Conservation (phyloP, 2,797 vertebrate genomes). For the Siniperca obscura region DNA sequence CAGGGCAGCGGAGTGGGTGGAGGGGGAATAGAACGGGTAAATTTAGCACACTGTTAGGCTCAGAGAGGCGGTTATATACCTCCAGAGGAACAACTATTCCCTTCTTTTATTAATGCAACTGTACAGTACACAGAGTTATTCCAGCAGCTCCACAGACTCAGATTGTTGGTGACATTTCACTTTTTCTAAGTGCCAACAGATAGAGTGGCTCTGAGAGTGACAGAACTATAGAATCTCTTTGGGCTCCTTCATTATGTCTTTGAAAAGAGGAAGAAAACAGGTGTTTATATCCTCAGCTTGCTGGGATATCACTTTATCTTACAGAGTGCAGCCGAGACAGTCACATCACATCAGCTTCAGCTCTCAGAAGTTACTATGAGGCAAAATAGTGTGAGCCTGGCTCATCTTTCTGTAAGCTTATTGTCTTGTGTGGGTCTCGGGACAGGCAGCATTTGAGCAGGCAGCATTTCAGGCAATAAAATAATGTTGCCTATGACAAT, state of each 20-base stretch:
- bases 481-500: constrained; percentile 20
- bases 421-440: constrained; percentile 27
- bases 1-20: constrained; percentile 75
- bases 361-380: constrained; percentile 40
- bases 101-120: constrained; percentile 49
- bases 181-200: constrained; percentile 53
- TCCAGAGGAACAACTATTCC: constrained; percentile 54
- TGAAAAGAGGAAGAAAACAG: constrained; percentile 53
- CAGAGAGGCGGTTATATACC: constrained; percentile 59
- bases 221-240: constrained; percentile 47
- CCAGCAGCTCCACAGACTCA: constrained; percentile 45
- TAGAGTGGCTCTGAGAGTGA: constrained; percentile 51
- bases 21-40: constrained; percentile 77
- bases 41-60: constrained; percentile 79
- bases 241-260: constrained; percentile 65
- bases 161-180: constrained; percentile 58
- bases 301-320: constrained; percentile 53
- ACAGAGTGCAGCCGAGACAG: constrained; percentile 45
- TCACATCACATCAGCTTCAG: constrained; percentile 59
- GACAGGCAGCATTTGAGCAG: constrained; percentile 23
- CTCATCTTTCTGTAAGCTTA: constrained; percentile 39
- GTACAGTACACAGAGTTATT: constrained; percentile 45
- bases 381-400: constrained; percentile 35
- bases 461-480: constrained; percentile 36
- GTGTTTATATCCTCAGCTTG: constrained; percentile 65